These are phyloP conservation scores for Falco peregrinus DNA, from an alignment of 2,797 vertebrate genomes.

Conservation along the genomic window DNA sequence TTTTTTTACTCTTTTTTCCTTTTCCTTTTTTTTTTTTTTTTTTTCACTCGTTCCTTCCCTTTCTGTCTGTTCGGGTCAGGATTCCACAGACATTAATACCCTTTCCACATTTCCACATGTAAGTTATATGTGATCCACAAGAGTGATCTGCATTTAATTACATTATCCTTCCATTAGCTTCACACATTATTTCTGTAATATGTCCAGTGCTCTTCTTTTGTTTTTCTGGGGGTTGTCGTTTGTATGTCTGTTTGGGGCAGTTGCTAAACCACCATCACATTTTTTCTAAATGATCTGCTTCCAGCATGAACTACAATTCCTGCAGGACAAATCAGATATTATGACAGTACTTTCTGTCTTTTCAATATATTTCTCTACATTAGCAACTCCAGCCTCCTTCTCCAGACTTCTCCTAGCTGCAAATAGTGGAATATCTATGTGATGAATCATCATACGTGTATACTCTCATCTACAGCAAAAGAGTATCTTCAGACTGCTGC, in stretches of 20 bases:
- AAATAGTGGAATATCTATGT: not conserved
- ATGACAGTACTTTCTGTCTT: not conserved
- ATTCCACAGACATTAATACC: not conserved
- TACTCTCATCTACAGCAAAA: not conserved
- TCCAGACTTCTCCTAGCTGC: not conserved
- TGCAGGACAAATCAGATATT: not conserved
- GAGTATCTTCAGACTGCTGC: not conserved
- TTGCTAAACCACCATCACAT: not conserved
- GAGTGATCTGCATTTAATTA: not conserved
- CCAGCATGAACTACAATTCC: not conserved
- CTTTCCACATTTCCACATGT: not conserved
- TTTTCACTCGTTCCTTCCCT: not conserved
- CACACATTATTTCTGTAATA: not conserved
- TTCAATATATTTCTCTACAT: not conserved
- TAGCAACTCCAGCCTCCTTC: not conserved
- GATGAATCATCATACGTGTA: not conserved
- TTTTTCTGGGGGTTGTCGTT: not conserved
- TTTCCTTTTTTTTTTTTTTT: not conserved
- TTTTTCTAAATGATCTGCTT: not conserved
- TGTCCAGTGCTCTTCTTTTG: not conserved
- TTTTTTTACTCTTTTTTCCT: not conserved
- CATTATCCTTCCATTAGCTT: fast-evolving
- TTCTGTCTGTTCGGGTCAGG: not conserved
- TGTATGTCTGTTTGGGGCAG: not conserved
- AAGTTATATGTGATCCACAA: not conserved